Evolutionary conservation across 2,113 vertebrate genomes (phyloP), one percentile per base, ranked within the genome.

Genomic region (Cromileptes altivelis): DNA sequence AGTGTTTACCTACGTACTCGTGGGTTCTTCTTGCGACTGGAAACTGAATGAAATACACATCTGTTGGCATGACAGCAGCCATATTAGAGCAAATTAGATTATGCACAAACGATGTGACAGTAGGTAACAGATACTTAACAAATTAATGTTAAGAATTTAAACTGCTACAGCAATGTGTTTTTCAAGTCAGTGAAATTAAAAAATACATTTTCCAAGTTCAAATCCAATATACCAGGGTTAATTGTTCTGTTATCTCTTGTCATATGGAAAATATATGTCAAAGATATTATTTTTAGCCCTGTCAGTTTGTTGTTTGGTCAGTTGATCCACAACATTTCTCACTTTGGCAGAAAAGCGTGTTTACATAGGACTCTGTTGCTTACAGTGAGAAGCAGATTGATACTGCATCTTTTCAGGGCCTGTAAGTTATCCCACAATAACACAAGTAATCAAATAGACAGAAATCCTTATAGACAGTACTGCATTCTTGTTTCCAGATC

Each of bases 401-500:
- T 14, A 15, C 15, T 11, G 23, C 14, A 3, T 23, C 40, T 65
- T 10, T 62, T 23, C 33, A 40, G n/a, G 30, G 9, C 9, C 17
- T 45, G 27, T 52, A 62, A 45, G 47, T 27, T 17, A n/a, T 21
- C 56, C 56, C 3, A 15, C 67, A 52, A 45, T 18, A 37, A 8
- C 10, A 12, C 4, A n/a, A 57, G 50, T 47, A 57, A 70, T 56
- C 4, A 71, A 76, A 82, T 57, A 21, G 61, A 78, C 50, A 67
- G 27, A 50, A 21, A 61, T 33, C 40, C 47, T 57, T 52, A 65
- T 4, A 70, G n/a, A 88, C 61, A 78, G n/a, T 75, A 79, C 73
- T 67, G 49, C 21, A 37, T 53, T 37, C 25, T 67, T 77, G 55
- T 86, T 82, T 84, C 61, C 53, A 64, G 23, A 60, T 27, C 63